Evolutionary conservation across 2,797 vertebrate species (phyloP).

Genomic region (Poeciliopsis turneri): DNA sequence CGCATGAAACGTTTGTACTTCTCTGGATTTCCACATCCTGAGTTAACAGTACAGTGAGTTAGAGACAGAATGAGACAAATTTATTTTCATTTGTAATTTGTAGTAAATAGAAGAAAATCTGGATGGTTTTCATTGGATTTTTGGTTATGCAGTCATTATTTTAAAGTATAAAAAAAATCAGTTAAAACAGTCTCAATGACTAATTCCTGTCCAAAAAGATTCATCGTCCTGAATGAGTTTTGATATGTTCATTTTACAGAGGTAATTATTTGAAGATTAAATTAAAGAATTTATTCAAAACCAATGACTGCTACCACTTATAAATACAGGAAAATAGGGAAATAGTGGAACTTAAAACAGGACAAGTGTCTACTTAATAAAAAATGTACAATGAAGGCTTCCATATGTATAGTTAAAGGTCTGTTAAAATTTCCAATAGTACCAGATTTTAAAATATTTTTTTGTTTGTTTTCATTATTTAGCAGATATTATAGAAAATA

Average conservation of each 20-base stretch:
- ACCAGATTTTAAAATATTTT: not conserved
- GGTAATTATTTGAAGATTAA: not conserved
- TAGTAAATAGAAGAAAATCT: not conserved
- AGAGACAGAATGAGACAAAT: constrained; percentile 7
- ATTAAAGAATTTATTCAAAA: not conserved
- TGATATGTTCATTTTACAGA: not conserved
- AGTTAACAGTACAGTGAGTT: not conserved
- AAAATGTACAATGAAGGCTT: not conserved
- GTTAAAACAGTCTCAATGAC: not conserved
- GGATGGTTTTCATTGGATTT: not conserved
- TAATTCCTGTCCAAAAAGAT: not conserved
- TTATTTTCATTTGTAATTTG: not conserved
- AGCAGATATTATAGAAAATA: not conserved
- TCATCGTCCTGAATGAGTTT: not conserved
- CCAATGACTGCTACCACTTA: not conserved
- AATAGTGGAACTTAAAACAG: too few relatives aligned
- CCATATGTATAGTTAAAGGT: too few relatives aligned
- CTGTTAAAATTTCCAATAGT: too few relatives aligned
- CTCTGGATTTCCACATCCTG: not conserved
- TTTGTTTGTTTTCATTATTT: not conserved
- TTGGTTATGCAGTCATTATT: not conserved
- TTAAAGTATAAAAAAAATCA: not conserved
- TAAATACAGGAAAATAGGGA: not conserved
- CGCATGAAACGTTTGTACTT: not conserved
- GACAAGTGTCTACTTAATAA: not conserved